These are phyloP conservation scores for Empis stercorea DNA, from an alignment of 2,888 invertebrate species.

Conservation along the genomic window DNA sequence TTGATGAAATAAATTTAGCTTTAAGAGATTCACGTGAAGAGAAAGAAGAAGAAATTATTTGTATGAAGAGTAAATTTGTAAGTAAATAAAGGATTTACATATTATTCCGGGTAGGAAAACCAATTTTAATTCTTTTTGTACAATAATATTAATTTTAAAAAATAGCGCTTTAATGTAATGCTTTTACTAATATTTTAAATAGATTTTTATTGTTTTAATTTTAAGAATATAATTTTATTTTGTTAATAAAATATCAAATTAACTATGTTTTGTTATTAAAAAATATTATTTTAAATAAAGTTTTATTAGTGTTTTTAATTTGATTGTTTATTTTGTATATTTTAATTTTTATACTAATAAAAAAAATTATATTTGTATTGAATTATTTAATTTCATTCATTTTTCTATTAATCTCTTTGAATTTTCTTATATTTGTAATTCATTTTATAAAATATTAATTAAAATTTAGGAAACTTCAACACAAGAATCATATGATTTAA, in stretches of 20 bases:
- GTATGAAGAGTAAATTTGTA: conserved; percentile 44
- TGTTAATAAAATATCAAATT: conserved; percentile 5
- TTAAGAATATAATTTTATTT: not conserved
- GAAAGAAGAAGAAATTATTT: conserved; percentile 41
- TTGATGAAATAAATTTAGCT: conserved; percentile 57
- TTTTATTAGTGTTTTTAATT: conserved; percentile 5
- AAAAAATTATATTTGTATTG: conserved; percentile 7
- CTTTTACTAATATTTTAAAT: conserved; percentile 1
- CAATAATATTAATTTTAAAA: not conserved
- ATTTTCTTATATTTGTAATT: not conserved
- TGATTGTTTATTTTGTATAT: conserved; percentile 2
- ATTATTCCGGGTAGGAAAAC: not conserved
- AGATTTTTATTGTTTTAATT: not conserved
- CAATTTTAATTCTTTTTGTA: not conserved
- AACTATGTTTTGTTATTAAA: too few species aligned
- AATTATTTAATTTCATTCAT: conserved; percentile 6
- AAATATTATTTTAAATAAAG: too few species aligned
- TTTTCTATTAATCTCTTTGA: not conserved
- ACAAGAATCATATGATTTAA: conserved; percentile 27
- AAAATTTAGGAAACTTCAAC: conserved; percentile 24
- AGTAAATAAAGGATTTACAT: conserved; percentile 32
- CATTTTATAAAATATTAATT: not conserved
- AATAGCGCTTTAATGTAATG: not conserved
- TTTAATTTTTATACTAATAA: conserved; percentile 1
- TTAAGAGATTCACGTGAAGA: conserved; percentile 40